Percentiles rank a stretch among this genome's conserved stretches.
Conservation (phyloP, 2,888 invertebrate species). For the Liodrosophila aerea region DNA sequence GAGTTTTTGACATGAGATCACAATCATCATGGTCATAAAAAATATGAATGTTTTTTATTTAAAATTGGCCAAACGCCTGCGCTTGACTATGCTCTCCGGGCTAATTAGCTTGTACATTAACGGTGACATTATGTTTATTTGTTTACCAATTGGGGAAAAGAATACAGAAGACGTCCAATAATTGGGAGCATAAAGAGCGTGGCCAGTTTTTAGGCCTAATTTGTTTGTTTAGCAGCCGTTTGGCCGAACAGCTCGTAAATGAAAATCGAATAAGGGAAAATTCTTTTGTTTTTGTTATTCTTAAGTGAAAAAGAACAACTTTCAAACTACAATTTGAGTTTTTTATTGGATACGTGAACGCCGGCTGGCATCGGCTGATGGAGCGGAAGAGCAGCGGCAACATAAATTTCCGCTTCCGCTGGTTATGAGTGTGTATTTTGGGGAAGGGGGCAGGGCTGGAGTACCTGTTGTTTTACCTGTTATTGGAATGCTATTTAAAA, state of each 20-base stretch:
- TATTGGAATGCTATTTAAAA: slow-evolving; percentile 11
- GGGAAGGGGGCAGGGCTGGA: background rate
- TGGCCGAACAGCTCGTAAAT: slow-evolving; percentile 22
- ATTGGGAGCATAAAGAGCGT: slow-evolving; percentile 34
- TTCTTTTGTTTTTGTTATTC: slow-evolving; percentile 35
- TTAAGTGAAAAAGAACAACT: slow-evolving; percentile 34
- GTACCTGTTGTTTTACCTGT: slow-evolving; percentile 59
- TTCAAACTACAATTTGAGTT: slow-evolving; percentile 57
- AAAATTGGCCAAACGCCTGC: too few relatives aligned
- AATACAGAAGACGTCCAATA: slow-evolving; percentile 63
- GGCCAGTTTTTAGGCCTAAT: slow-evolving; percentile 54
- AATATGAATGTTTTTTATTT: slow-evolving; percentile 13
- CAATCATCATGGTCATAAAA: slow-evolving; percentile 26
- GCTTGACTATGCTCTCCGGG: slow-evolving; percentile 35
- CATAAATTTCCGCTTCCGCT: slow-evolving; percentile 75
- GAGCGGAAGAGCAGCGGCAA: slow-evolving; percentile 45
- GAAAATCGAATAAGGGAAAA: slow-evolving; percentile 42
- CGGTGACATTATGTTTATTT: slow-evolving; percentile 72
- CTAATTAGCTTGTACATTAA: slow-evolving; percentile 74
- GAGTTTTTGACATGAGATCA: slow-evolving; percentile 67
- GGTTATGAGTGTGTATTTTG: slow-evolving; percentile 18
- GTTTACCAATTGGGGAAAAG: slow-evolving; percentile 49
- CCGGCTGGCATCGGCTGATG: slow-evolving; percentile 51
- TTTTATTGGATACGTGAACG: slow-evolving; percentile 37
- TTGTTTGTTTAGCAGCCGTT: slow-evolving; percentile 60